A percentile compares a stretch with the other conserved stretches of the same genome.
phyloP scores from a whole-genome alignment of 2,888 invertebrate genomes.

The Hirudinaria manillensis region DNA sequence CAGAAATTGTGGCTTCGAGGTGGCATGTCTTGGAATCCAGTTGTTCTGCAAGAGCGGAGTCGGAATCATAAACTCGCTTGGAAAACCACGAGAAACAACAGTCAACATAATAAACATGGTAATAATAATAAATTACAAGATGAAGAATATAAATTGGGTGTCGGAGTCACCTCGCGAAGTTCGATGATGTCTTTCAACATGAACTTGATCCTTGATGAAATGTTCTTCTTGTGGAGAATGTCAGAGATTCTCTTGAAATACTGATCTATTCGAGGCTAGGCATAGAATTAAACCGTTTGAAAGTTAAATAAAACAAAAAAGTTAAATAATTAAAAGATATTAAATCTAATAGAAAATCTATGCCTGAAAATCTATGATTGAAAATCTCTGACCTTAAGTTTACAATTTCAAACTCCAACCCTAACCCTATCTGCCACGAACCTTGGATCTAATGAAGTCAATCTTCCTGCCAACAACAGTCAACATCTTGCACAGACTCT shows the following conservation, averaged over 20 bases:
- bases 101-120: not conserved
- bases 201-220: constrained; percentile 15
- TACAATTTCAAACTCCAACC: too few relatives aligned
- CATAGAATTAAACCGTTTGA: not conserved
- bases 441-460: constrained; percentile 21
- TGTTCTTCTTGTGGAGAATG: constrained; percentile 1
- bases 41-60: not conserved
- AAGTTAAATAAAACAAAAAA: not conserved
- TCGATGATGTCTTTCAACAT: constrained; percentile 15
- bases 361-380: too few relatives aligned
- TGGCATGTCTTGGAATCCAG: not conserved
- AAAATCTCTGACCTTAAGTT: too few relatives aligned
- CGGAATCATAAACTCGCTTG: not conserved
- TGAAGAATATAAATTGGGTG: too few relatives aligned
- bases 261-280: constrained; percentile 8
- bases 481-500: constrained; percentile 17
- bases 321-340: not conserved
- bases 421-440: not conserved
- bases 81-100: not conserved
- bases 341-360: not conserved
- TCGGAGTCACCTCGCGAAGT: constrained; percentile 18
- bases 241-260: constrained; percentile 17
- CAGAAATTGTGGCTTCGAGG: not conserved
- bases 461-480: constrained; percentile 10
- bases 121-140: not conserved